Percentiles rank a stretch among this genome's conserved stretches.
phyloP scores from a whole-genome alignment of 2,888 invertebrate genomes.

The Lochmaea capreae region DNA sequence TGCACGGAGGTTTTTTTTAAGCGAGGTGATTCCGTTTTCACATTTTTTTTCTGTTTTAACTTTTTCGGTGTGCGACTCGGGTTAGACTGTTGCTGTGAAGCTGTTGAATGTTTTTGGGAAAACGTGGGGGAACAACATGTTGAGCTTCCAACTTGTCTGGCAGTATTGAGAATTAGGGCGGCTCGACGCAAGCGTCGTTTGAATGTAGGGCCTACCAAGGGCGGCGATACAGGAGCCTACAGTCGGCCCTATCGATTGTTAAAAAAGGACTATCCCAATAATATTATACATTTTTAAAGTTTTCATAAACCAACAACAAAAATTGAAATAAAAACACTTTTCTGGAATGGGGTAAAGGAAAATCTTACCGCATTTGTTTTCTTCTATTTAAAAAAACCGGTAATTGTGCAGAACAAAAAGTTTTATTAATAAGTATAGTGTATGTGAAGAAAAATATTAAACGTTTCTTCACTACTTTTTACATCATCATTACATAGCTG shows the following conservation, averaged over 20 bases:
- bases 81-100: conserved; percentile 22
- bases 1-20: conserved; percentile 14
- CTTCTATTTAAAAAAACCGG: no score
- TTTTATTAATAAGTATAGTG: no score
- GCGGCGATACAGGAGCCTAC: conserved; percentile 11
- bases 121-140: conserved; percentile 35
- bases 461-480: no score
- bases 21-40: conserved; percentile 14
- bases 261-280: conserved; percentile 7
- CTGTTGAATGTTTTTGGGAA: conserved; percentile 31
- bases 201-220: conserved; percentile 33
- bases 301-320: no score
- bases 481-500: no score
- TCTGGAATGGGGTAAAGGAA: no score
- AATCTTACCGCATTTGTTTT: no score
- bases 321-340: no score
- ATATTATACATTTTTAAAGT: neutral
- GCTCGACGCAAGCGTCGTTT: conserved; percentile 56
- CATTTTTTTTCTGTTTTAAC: neutral
- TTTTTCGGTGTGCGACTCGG: conserved; percentile 6
- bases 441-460: neutral
- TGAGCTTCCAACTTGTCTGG: conserved; percentile 49
- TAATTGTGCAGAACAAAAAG: no score
- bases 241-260: conserved; percentile 20
- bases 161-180: conserved; percentile 51